Conservation (phyloP, 2,113 vertebrate genomes). For the Xiphorhynchus elegans region DNA sequence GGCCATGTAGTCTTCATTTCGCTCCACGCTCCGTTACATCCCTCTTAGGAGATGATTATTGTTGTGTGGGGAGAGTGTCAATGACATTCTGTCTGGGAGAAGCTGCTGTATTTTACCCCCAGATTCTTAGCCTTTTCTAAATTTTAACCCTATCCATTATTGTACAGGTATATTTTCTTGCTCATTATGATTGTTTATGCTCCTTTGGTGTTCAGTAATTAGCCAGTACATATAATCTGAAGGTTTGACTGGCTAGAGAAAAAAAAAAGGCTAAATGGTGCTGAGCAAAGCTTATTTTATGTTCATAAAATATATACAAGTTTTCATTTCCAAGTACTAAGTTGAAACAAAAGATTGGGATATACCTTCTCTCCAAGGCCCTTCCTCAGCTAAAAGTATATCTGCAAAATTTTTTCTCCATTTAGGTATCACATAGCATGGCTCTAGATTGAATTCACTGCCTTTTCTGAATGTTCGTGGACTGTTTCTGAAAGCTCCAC, state of each 20-base stretch:
- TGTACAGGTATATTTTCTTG: neutral
- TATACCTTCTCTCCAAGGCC: neutral
- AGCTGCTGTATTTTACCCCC: too few species aligned
- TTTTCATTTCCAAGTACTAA: neutral
- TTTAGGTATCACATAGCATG: neutral
- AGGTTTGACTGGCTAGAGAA: neutral
- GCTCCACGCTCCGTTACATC: too few species aligned
- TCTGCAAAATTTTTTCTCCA: neutral
- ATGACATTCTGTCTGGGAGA: too few species aligned
- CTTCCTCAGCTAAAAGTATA: neutral
- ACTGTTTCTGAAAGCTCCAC: neutral
- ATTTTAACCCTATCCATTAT: too few species aligned
- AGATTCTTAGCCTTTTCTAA: too few species aligned
- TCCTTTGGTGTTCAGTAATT: neutral
- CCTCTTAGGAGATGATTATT: too few species aligned
- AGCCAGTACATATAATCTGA: fast-evolving
- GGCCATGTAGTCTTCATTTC: too few species aligned
- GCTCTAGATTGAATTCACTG: neutral
- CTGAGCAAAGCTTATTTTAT: neutral
- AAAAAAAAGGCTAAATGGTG: neutral
- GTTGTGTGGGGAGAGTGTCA: too few species aligned
- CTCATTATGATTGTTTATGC: neutral
- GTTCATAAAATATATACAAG: neutral
- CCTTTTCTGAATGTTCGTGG: neutral
- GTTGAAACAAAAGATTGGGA: neutral